Conservation (phyloP, 2,113 vertebrate genomes). For the Athene cunicularia region DNA sequence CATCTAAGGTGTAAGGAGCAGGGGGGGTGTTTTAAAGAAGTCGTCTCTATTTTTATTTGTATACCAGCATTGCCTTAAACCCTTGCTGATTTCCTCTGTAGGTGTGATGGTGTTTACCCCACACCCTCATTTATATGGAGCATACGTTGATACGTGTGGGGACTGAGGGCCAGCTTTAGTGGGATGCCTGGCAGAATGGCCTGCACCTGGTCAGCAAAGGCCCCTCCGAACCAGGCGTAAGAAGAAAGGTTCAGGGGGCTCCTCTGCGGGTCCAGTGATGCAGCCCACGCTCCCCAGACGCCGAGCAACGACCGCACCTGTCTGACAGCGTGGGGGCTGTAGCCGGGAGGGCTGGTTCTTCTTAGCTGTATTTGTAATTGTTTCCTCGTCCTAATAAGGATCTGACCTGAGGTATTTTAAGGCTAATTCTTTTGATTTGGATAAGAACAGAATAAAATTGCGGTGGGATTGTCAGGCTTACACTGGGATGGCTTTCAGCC, state of each 20-base stretch:
- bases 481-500: not conserved
- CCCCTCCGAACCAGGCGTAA: not conserved
- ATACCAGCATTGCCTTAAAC: not conserved
- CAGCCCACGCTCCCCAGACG: not conserved
- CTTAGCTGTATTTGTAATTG: not conserved
- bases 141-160: not conserved
- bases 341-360: not conserved
- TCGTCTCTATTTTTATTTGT: not conserved
- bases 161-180: not conserved
- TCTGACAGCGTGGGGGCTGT: accelerated
- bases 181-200: not conserved
- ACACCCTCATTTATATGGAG: not conserved
- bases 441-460: not conserved
- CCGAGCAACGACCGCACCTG: not conserved
- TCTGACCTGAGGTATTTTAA: not conserved
- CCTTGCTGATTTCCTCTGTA: not conserved
- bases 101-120: not conserved
- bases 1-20: not conserved
- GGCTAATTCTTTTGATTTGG: not conserved
- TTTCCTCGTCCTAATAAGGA: not conserved
- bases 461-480: not conserved
- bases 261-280: not conserved
- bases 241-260: not conserved
- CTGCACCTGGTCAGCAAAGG: not conserved
- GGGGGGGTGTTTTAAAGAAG: not conserved